A percentile compares a stretch with the other conserved stretches of the same genome.
These are phyloP conservation scores for Lepidonotus clava DNA, from an alignment of 2,888 invertebrate genomes.

Conservation along the genomic window DNA sequence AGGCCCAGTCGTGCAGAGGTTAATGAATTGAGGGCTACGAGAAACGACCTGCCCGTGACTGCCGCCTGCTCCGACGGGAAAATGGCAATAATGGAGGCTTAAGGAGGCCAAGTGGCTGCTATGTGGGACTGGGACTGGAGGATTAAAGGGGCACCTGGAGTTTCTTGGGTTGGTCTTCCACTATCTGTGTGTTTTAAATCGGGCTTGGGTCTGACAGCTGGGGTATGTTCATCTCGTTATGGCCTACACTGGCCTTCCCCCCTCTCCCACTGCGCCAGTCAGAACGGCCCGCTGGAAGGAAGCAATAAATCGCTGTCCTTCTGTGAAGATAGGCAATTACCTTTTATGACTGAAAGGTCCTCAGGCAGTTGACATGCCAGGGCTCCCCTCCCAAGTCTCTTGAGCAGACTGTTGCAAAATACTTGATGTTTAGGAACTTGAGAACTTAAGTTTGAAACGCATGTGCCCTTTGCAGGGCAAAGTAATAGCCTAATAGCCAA, in stretches of 20 bases:
- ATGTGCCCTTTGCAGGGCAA: no score
- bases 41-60: not conserved
- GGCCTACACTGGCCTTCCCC: no score
- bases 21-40: slow-evolving; percentile 20
- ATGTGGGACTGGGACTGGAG: not conserved
- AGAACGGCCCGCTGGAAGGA: not conserved
- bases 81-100: no score
- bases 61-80: no score
- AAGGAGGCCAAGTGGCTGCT: not conserved
- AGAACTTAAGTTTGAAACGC: not conserved
- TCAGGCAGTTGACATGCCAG: not conserved
- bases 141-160: no score
- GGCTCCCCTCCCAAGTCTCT: not conserved
- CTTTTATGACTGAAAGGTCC: not conserved
- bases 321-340: not conserved
- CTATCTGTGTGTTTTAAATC: no score
- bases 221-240: no score
- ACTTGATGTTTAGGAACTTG: not conserved
- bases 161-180: no score
- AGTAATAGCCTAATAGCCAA: no score
- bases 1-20: not conserved
- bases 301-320: not conserved
- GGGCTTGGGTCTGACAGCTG: no score
- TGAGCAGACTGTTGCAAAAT: not conserved
- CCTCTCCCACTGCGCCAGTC: slow-evolving; percentile 5